These are phyloP conservation scores for Tragelaphus strepsiceros DNA, from an alignment of 2,113 vertebrate genomes.

Conservation along the genomic window DNA sequence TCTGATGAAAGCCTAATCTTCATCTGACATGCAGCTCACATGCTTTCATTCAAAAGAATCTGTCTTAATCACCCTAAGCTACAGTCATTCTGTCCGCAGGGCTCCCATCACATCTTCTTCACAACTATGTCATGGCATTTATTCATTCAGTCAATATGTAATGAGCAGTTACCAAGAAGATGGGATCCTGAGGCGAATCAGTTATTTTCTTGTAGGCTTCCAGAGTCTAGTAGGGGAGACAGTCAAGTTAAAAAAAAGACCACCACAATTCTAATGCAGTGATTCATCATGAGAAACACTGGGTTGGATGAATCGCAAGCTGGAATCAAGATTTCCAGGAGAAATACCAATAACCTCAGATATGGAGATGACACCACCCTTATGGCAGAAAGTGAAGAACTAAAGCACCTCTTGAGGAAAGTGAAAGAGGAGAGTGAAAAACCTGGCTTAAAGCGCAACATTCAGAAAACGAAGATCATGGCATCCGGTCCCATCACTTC, in stretches of 20 bases:
- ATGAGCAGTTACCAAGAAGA: neutral
- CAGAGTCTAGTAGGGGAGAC: neutral
- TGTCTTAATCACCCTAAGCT: neutral
- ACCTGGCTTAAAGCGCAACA: neutral
- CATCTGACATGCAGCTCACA: neutral
- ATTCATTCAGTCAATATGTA: neutral
- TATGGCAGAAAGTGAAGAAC: neutral
- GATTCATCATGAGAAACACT: neutral
- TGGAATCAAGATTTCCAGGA: neutral
- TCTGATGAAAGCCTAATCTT: neutral
- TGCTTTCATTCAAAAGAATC: neutral
- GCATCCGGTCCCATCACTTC: neutral
- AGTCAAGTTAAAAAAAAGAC: neutral
- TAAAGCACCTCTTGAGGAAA: neutral
- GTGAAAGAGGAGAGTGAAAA: neutral
- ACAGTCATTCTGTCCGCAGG: neutral
- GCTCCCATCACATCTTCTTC: neutral
- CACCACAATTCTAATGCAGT: neutral
- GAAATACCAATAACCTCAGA: neutral
- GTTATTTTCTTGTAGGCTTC: neutral
- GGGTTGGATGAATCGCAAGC: neutral
- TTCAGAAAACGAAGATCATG: neutral
- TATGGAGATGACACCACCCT: neutral
- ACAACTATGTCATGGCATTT: fast-evolving
- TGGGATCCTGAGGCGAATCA: neutral